phyloP scores from a whole-genome alignment of 2,113 vertebrate species.

The Trogon surrucura region DNA sequence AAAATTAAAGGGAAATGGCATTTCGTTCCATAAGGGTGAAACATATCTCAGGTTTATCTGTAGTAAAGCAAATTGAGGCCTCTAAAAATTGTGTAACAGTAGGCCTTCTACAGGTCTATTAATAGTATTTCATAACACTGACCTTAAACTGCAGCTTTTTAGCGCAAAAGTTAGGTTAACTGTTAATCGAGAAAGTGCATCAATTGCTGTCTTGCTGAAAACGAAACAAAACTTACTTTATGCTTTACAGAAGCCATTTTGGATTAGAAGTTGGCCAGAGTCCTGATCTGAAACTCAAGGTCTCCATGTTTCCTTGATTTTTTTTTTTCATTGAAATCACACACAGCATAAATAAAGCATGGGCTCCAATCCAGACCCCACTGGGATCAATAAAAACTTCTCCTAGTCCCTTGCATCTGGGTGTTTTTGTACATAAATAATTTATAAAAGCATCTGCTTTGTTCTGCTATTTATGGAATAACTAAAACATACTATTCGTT shows the following conservation, averaged over 20 bases:
- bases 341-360: slow-evolving; percentile 27
- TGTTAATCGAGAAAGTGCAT: not conserved
- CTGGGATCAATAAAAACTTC: slow-evolving; percentile 46
- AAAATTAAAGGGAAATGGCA: not conserved
- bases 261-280: slow-evolving; percentile 29
- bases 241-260: slow-evolving; percentile 41
- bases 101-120: rapidly evolving
- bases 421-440: not conserved
- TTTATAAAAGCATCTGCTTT: not conserved
- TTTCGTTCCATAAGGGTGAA: not conserved
- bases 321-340: slow-evolving; percentile 11
- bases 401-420: not conserved
- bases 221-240: not conserved
- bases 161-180: not conserved
- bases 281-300: slow-evolving; percentile 26
- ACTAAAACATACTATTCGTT: slow-evolving; percentile 19
- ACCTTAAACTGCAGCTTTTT: not conserved
- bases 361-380: slow-evolving; percentile 39
- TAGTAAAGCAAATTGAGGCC: not conserved
- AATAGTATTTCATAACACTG: not conserved
- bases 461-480: not conserved
- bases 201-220: not conserved
- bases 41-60: not conserved
- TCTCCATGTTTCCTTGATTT: slow-evolving; percentile 33
- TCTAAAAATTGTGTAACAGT: not conserved